These are phyloP conservation scores for Astropecten irregularis DNA, from an alignment of 53 echinoderm and acorn worm species.

Conservation along the genomic window DNA sequence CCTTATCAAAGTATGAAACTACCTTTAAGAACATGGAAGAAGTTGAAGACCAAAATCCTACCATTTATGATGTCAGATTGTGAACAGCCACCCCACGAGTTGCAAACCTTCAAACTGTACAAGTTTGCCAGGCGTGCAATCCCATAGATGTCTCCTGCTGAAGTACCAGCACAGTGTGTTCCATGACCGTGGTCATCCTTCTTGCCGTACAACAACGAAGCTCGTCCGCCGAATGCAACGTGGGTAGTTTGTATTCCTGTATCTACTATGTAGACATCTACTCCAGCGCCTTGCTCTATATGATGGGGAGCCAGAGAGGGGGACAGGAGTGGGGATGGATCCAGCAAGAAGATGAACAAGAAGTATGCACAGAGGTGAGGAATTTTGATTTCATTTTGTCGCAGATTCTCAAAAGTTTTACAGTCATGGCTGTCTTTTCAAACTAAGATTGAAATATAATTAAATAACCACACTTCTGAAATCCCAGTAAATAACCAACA, in stretches of 20 bases:
- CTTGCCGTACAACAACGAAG: not conserved
- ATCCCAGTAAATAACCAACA: no score
- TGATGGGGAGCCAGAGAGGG: no score
- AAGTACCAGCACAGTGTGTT: constrained; percentile 30
- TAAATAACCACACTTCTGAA: no score
- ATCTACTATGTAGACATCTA: constrained; percentile 10
- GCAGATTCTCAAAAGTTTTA: no score
- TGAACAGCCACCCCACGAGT: not conserved
- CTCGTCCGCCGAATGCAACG: constrained; percentile 1
- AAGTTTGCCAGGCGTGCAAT: constrained; percentile 20
- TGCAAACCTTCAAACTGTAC: constrained; percentile 16
- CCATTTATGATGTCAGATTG: not conserved
- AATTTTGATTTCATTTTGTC: no score
- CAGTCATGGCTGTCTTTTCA: no score
- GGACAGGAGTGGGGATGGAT: no score
- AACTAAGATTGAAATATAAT: not conserved
- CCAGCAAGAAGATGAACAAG: no score
- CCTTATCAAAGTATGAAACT: no score
- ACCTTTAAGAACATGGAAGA: no score
- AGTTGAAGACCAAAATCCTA: not conserved
- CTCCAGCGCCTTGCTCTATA: not conserved
- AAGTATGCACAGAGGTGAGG: no score
- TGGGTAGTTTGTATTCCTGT: constrained; percentile 9
- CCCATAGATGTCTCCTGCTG: constrained; percentile 16
- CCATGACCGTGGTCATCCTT: constrained; percentile 19